Percentiles rank a stretch among this genome's conserved stretches.
Conservation (phyloP, 1,140 invertebrate genomes). For the Euura lappo region DNA sequence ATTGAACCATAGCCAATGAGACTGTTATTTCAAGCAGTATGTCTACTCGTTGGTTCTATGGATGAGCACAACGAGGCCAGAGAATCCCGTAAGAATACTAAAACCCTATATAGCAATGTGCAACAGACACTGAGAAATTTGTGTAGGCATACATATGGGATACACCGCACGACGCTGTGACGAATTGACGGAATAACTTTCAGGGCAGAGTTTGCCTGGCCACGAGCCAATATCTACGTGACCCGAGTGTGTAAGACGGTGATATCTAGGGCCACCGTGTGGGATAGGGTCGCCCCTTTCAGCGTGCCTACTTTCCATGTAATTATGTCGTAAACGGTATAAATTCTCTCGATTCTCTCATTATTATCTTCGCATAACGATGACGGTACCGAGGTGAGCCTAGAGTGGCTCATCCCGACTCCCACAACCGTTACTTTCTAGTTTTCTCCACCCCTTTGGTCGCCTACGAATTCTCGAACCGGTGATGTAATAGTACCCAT, state of each 20-base stretch:
- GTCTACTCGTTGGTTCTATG: no score
- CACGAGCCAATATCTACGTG: slow-evolving; percentile 1
- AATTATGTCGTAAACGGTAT: no score
- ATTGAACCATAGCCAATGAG: no score
- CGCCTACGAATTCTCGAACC: not conserved
- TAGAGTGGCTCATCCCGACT: no score
- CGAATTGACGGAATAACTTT: not conserved
- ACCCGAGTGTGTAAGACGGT: not conserved
- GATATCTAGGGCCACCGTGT: no score
- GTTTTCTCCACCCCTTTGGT: not conserved
- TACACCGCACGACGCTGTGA: not conserved
- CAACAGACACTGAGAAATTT: not conserved
- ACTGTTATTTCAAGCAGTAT: no score
- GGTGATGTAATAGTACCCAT: not conserved
- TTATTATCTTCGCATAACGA: no score
- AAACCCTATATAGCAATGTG: not conserved
- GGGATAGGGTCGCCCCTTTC: no score
- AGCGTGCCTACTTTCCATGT: no score
- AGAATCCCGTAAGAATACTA: not conserved
- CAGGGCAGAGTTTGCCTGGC: not conserved
- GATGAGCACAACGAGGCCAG: not conserved
- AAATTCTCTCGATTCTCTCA: no score
- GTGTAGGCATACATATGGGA: no score
- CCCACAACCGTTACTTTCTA: not conserved
- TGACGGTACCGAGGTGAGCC: no score